These are phyloP conservation scores for Heliconius melpomene DNA, from an alignment of 1,140 invertebrate genomes.

Conservation along the genomic window DNA sequence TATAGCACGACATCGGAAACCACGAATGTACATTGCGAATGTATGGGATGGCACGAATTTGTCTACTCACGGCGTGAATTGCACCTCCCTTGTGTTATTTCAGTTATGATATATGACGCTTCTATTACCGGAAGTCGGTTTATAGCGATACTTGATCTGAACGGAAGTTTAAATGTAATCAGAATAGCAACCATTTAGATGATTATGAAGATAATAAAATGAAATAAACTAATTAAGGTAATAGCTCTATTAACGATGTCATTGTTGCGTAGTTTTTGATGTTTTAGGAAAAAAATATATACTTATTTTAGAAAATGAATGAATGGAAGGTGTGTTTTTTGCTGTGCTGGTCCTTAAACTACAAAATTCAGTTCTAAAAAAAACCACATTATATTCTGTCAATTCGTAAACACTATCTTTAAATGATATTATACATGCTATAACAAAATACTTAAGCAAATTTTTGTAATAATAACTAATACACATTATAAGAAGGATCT, in stretches of 20 bases:
- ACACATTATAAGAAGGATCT: no score
- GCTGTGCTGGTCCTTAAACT: no score
- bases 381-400: no score
- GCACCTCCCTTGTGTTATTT: constrained; percentile 22
- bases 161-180: background rate
- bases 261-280: no score
- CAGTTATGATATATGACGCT: constrained; percentile 16
- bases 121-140: constrained; percentile 13
- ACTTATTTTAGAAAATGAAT: background rate
- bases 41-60: constrained; percentile 33
- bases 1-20: constrained; percentile 26
- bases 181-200: background rate
- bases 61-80: constrained; percentile 21
- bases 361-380: no score
- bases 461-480: no score
- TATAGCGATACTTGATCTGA: background rate
- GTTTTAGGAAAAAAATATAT: background rate
- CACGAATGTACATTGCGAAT: constrained; percentile 42
- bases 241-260: no score
- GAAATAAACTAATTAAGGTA: no score
- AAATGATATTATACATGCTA: no score
- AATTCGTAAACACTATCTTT: no score
- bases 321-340: no score
- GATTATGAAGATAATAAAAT: background rate
- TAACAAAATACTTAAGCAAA: no score